Evolutionary conservation across 2,113 vertebrate genomes (phyloP).

Genomic region (Labeo rohita): DNA sequence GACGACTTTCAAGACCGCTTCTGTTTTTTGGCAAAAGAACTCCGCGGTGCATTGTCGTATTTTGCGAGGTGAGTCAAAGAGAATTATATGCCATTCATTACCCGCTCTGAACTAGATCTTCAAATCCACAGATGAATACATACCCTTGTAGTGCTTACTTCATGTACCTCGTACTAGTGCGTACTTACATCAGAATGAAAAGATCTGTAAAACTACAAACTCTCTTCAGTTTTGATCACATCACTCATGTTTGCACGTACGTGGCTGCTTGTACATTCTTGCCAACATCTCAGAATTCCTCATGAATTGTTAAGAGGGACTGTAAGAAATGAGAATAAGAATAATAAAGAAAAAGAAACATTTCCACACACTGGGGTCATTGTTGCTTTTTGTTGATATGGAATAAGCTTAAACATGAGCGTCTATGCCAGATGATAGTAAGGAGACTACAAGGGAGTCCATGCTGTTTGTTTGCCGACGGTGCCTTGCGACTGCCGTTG

Average conservation of each 20-base stretch:
- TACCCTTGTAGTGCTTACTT: neutral
- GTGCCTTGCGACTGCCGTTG: neutral
- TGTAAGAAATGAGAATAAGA: neutral
- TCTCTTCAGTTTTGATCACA: neutral
- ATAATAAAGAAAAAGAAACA: neutral
- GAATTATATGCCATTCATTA: neutral
- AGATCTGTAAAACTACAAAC: neutral
- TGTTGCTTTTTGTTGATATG: constrained; percentile 9
- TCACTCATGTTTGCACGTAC: neutral
- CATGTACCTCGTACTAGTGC: neutral
- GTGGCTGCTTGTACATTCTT: neutral
- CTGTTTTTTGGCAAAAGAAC: constrained; percentile 1
- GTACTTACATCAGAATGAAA: neutral
- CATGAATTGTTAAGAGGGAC: neutral
- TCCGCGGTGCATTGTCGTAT: neutral
- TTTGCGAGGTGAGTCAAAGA: neutral
- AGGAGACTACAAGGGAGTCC: neutral
- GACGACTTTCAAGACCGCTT: neutral
- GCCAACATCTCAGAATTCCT: neutral
- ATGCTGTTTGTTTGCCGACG: neutral
- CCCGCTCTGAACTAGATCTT: neutral
- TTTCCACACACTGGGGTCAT: neutral
- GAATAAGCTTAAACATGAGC: neutral
- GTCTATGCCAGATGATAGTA: neutral
- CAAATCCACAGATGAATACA: neutral